Evolutionary conservation across 1,140 invertebrate species (phyloP).

Genomic region (Calephelis nemesis): DNA sequence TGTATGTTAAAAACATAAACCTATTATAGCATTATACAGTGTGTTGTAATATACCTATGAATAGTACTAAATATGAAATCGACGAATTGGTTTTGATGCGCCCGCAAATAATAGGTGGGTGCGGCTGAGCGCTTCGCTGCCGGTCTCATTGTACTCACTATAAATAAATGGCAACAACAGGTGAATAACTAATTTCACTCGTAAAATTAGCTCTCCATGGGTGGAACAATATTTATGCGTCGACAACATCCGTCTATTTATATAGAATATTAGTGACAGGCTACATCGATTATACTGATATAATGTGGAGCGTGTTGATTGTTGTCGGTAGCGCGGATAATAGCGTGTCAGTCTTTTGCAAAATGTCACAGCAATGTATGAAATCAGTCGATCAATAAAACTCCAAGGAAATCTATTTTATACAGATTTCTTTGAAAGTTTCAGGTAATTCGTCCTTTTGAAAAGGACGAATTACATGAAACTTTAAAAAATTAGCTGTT

Average conservation of each 20-base stretch:
- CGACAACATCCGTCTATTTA: constrained; percentile 60
- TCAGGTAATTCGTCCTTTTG: too few relatives aligned
- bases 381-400: too few relatives aligned
- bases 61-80: constrained; percentile 44
- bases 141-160: constrained; percentile 64
- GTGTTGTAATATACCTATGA: constrained; percentile 10
- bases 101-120: constrained; percentile 67
- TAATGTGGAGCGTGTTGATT: constrained; percentile 6
- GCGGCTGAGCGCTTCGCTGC: constrained; percentile 59
- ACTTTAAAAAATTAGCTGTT: too few relatives aligned
- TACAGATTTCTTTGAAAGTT: too few relatives aligned
- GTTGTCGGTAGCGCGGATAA: neutral
- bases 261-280: constrained; percentile 57
- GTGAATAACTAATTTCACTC: constrained; percentile 78
- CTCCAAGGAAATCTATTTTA: too few relatives aligned
- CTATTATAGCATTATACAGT: neutral
- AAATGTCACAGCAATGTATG: too few relatives aligned
- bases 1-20: too few relatives aligned
- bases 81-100: constrained; percentile 59
- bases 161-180: constrained; percentile 78
- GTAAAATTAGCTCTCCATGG: constrained; percentile 73
- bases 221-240: constrained; percentile 73
- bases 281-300: constrained; percentile 24
- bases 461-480: too few relatives aligned
- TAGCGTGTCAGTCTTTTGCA: too few relatives aligned